Conservation (phyloP, 2,113 vertebrate species). For the Toxotes chatareus region DNA sequence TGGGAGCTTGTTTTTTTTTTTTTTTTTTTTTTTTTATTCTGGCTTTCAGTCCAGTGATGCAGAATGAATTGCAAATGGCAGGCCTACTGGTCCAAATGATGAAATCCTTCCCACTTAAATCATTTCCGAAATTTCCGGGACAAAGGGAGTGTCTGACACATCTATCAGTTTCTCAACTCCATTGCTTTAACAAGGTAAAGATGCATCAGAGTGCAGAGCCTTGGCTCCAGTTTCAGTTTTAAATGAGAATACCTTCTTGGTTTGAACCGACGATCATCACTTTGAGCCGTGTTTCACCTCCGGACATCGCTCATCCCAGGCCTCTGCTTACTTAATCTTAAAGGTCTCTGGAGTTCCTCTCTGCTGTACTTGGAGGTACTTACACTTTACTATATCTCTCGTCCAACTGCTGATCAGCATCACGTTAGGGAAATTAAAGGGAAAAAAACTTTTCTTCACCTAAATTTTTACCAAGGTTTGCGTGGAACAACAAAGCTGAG, state of each 20-base stretch:
- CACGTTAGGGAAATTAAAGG: neutral
- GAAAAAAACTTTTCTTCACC: neutral
- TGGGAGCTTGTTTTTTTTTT: neutral
- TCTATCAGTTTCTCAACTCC: neutral
- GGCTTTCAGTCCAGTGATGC: slow-evolving; percentile 9
- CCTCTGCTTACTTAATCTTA: neutral
- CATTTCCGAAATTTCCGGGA: neutral
- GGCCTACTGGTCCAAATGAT: slow-evolving; percentile 6
- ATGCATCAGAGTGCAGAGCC: neutral
- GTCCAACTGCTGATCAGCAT: neutral
- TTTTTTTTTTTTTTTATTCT: neutral
- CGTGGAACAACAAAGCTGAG: neutral
- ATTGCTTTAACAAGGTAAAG: slow-evolving; percentile 24
- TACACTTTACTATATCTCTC: neutral
- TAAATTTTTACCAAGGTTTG: neutral
- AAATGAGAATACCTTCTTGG: neutral
- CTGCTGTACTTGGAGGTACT: neutral
- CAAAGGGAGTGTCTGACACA: slow-evolving; percentile 14
- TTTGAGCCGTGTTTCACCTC: neutral
- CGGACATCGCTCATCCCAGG: neutral
- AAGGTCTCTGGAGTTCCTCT: neutral
- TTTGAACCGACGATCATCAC: neutral
- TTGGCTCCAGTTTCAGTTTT: slow-evolving; percentile 11
- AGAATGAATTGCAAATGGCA: slow-evolving; percentile 24
- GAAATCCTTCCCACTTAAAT: slow-evolving; percentile 27